These are phyloP conservation scores for Hoplostethus atlanticus DNA, from an alignment of 2,797 vertebrate species.

Conservation along the genomic window DNA sequence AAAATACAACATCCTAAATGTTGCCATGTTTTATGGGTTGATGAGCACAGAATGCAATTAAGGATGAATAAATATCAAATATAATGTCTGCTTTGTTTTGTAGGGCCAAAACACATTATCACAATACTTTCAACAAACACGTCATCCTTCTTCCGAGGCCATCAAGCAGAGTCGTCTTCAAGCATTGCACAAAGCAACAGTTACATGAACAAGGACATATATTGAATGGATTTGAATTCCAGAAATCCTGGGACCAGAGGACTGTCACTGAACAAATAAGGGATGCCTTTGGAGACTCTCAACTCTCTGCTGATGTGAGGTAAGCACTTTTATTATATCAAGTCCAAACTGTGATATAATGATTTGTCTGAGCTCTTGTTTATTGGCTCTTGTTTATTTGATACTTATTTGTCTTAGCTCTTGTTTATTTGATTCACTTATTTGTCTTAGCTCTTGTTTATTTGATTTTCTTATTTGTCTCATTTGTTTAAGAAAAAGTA, in stretches of 20 bases:
- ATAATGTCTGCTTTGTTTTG: conserved; percentile 11
- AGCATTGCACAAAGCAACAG: conserved; percentile 32
- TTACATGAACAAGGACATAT: conserved; percentile 26
- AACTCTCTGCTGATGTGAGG: conserved; percentile 28
- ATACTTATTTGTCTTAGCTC: no score
- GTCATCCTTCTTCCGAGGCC: conserved; percentile 35
- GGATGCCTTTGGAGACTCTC: conserved; percentile 37
- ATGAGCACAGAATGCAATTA: conserved; percentile 3
- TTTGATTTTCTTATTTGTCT: no score
- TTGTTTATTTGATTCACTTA: no score
- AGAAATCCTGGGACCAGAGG: conserved; percentile 35
- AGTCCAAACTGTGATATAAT: conserved; percentile 9
- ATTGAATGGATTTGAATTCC: conserved; percentile 39
- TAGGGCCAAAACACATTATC: conserved; percentile 25
- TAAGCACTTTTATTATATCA: conserved; percentile 16
- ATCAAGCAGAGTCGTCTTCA: conserved; percentile 20
- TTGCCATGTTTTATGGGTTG: no score
- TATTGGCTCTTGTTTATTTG: no score
- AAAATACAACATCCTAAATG: neutral
- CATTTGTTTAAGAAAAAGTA: no score
- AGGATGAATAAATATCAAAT: neutral
- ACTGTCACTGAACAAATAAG: conserved; percentile 34
- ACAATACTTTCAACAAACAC: conserved; percentile 44
- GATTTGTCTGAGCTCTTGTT: neutral
- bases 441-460: no score